Evolutionary conservation across 2,888 invertebrate genomes (phyloP).

Genomic region (Drosophila niveifrons): DNA sequence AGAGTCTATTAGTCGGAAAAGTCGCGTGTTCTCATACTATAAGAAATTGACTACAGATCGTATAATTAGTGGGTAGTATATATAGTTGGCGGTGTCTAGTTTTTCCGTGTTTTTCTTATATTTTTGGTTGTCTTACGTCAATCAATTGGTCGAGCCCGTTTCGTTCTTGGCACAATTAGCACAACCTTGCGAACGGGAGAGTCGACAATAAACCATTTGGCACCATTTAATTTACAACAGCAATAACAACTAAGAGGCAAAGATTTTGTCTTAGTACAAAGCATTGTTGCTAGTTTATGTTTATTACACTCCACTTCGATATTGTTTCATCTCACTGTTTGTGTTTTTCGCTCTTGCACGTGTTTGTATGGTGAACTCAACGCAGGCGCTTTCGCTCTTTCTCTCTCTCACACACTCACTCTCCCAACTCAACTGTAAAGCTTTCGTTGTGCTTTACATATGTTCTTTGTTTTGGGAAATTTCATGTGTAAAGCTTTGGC

Average conservation of each 20-base stretch:
- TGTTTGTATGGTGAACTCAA: slow-evolving; percentile 20
- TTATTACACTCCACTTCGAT: slow-evolving; percentile 18
- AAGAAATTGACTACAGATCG: slow-evolving; percentile 12
- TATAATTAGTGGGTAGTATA: slow-evolving; percentile 4
- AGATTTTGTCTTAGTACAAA: background rate
- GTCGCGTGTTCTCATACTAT: slow-evolving; percentile 38
- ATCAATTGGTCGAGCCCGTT: slow-evolving; percentile 35
- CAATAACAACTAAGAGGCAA: slow-evolving; percentile 2
- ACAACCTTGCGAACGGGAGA: slow-evolving; percentile 54
- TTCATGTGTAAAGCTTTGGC: slow-evolving; percentile 55
- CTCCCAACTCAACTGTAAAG: background rate
- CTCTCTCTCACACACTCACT: slow-evolving; percentile 16
- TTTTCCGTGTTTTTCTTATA: slow-evolving; percentile 46
- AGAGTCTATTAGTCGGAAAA: slow-evolving; percentile 6
- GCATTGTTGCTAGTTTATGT: slow-evolving; percentile 6
- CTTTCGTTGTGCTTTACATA: slow-evolving; percentile 34
- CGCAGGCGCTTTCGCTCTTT: background rate
- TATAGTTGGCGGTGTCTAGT: slow-evolving; percentile 37
- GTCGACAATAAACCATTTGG: slow-evolving; percentile 23
- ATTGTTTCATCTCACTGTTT: slow-evolving; percentile 6
- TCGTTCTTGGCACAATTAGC: slow-evolving; percentile 72
- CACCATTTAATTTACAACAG: slow-evolving; percentile 28
- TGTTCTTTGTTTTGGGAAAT: slow-evolving; percentile 79
- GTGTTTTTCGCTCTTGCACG: slow-evolving; percentile 29
- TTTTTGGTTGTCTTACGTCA: slow-evolving; percentile 58